Base-by-base conservation (phyloP, 2,797 vertebrate species). In the Borostomias antarcticus region DNA sequence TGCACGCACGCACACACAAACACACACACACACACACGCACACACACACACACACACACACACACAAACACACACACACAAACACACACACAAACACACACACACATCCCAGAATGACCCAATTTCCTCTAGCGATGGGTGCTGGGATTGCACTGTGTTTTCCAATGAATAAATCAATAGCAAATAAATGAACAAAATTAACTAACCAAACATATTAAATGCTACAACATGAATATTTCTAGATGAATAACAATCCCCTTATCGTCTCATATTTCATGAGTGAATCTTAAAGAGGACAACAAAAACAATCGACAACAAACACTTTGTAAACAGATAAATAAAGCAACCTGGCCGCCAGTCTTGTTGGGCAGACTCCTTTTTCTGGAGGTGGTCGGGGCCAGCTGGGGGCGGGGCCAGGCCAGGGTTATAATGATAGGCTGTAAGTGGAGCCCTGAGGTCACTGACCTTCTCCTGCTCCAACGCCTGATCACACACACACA, bases 81-180 rank as follows among this genome's bases (percentile, higher is more conserved):
- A 15, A 48, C 47, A 48, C 47, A 21, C 17, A 19, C 7, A n/a
- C n/a, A n/a, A n/a, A n/a, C 54, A 67, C 65, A 64, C 60, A 30
- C 17, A 43, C 35, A 56, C 57, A 73, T 69, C 13, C 13, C 21
- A 43, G 10, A 25, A 10, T 26, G 33, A 75, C 63, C 58, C 51
- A 33, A 35, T 71, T 71, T 58, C 57, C 33, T 82, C 77, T 64
- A 77, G 70, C 69, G 58, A 69, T 73, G 25, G 25, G 73, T 77
- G 71, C 67, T 71, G 70, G 84, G 68, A 67, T 75, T 75, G 79
- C 74, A 77, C 80, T 72, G 68, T 62, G 76, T 82, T 85, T 76
- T 69, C 32, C 25, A 64, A 50, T 74, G 84, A 83, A 79, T 78
- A 78, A 85, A 82, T 74, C 62, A 82, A 80, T 30, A 45, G 62